Evolutionary conservation across 2,888 invertebrate species (phyloP).

Genomic region (Dolomedes plantarius): DNA sequence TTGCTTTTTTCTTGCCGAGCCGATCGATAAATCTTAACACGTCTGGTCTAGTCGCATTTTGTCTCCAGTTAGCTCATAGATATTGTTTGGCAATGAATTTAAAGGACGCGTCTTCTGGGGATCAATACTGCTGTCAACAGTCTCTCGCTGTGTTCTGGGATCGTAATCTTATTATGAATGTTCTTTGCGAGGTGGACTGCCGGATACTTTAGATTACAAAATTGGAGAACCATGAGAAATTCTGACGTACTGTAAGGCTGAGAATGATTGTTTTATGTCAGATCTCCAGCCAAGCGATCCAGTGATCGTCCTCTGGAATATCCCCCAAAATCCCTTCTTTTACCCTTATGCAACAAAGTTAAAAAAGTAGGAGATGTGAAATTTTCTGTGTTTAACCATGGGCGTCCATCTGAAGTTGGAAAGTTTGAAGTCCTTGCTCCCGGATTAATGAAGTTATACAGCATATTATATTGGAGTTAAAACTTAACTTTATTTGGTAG

Average conservation of each 20-base stretch:
- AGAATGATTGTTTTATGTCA: not conserved
- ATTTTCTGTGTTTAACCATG: not conserved
- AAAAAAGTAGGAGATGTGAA: not conserved
- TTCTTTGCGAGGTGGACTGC: too few relatives aligned
- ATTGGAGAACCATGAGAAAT: too few relatives aligned
- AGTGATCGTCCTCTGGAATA: not conserved
- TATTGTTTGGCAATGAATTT: slow-evolving; percentile 1
- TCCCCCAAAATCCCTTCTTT: slow-evolving; percentile 1
- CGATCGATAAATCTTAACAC: not conserved
- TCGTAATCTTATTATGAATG: not conserved
- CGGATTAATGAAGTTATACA: too few relatives aligned
- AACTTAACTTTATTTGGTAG: too few relatives aligned
- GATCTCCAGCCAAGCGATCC: not conserved
- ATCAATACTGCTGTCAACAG: not conserved
- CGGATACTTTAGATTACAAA: too few relatives aligned
- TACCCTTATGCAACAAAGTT: not conserved
- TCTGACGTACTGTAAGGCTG: too few relatives aligned
- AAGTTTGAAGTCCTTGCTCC: not conserved
- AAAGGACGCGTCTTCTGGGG: not conserved
- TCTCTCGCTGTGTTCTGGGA: not conserved
- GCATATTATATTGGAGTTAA: too few relatives aligned
- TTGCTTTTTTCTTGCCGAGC: not conserved
- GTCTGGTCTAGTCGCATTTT: not conserved
- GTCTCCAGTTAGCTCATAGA: not conserved
- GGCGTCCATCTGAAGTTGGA: not conserved